Conservation (phyloP, 2,797 vertebrate genomes). For the Staurois parvus region DNA sequence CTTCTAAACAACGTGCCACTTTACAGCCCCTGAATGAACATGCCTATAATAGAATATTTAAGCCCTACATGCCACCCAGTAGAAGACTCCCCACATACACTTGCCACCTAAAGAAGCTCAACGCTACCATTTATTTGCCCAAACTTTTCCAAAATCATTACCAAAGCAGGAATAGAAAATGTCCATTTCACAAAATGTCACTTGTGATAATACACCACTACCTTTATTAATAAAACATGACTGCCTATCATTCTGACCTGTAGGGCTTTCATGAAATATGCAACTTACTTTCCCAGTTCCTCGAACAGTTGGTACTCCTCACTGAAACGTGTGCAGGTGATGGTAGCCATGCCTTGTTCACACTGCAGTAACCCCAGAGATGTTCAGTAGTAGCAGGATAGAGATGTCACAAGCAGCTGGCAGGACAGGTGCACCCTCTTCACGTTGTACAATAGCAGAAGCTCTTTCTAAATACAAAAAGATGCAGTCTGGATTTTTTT, state of each 20-base stretch:
- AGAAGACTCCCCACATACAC: too few species aligned
- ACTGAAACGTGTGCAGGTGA: constrained; percentile 97
- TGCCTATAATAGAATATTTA: too few species aligned
- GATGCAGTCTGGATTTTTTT: not conserved
- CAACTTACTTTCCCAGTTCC: constrained; percentile 98
- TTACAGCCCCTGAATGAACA: too few species aligned
- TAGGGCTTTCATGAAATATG: not conserved
- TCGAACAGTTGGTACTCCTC: constrained; percentile 98
- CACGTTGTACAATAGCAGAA: not conserved
- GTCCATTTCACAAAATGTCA: too few species aligned
- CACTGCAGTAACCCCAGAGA: constrained; percentile 63
- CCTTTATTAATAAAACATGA: not conserved
- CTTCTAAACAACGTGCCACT: too few species aligned
- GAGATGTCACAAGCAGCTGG: constrained; percentile 40
- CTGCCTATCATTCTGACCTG: not conserved
- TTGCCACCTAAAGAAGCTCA: too few species aligned
- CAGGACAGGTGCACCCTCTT: constrained; percentile 13
- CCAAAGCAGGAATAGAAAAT: too few species aligned
- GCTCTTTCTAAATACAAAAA: constrained; percentile 30
- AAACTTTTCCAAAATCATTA: too few species aligned
- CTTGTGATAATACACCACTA: too few species aligned
- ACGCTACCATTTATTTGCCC: too few species aligned
- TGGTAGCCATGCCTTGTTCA: constrained; percentile 88
- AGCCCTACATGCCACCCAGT: too few species aligned
- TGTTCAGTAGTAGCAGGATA: constrained; percentile 64